Base-by-base conservation (phyloP, 2,888 invertebrate species). In the Pseudococcus longispinus region DNA sequence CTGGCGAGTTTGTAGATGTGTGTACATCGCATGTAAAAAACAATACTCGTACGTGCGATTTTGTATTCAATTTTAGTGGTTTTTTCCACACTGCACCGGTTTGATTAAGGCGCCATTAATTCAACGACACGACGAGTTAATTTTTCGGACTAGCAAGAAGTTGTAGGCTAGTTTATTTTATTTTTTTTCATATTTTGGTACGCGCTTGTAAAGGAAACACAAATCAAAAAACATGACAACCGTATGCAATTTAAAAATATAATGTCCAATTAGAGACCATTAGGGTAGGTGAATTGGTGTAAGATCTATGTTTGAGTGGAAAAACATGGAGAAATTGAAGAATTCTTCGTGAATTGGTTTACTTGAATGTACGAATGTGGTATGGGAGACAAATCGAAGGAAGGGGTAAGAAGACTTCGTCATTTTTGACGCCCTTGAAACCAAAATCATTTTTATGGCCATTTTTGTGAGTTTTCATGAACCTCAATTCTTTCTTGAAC, bases 211-310 rank as follows among this genome's bases (percentile, higher is more conserved):
- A 23, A 20, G 60, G 60, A 60, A 60, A 60, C 60, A 60, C 60
- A 60, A 60, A 60, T 60, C 60, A 60, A 60, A 60, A 60, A 23
- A 60, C 23, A 60, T 60, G 60, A 60, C 60, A 60, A 55, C 55
- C 37, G 44, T 23, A 23, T 23, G 60, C 60, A 60, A 60, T 60
- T 60, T 60, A 23, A 60, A 11, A 60, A 23, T 60, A 9, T 60
- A 60, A 60, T 60, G 60, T 60, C 60, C 60, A 60, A 60, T 60
- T 60, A 60, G 6, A 60, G 23, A 60, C 23, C 23, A 60, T 23
- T 60, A 20, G 60, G 60, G 60, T 60, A 23, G 60, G 23, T 20
- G 13, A 60, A 60, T 60, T 23, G 55, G n/a, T 55, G n/a, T 37
- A 9, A 4, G 5, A 55, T 20, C 4, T 1, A 1, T n/a, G n/a